phyloP scores from a whole-genome alignment of 2,888 invertebrate species.

The Drosophila basisetae region DNA sequence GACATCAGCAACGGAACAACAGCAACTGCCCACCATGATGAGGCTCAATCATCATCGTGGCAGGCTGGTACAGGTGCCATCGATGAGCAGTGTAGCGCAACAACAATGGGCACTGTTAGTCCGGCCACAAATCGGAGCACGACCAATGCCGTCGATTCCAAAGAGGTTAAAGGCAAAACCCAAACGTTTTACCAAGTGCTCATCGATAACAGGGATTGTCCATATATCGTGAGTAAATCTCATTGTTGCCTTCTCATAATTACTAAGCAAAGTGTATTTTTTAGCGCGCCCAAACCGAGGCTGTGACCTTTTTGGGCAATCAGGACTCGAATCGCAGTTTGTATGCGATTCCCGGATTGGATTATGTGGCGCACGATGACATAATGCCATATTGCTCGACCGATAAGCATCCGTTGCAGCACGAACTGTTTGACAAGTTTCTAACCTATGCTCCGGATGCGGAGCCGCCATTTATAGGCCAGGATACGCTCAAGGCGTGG shows the following conservation, averaged over 20 bases:
- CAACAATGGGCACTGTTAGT: slow-evolving; percentile 39
- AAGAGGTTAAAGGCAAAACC: slow-evolving; percentile 95
- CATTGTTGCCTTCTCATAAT: background rate
- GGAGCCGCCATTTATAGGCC: slow-evolving; percentile 94
- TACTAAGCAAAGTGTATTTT: slow-evolving; percentile 6
- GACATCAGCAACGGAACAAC: slow-evolving; percentile 20
- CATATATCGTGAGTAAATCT: slow-evolving; percentile 89
- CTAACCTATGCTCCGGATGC: slow-evolving; percentile 90
- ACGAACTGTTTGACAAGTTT: slow-evolving; percentile 98
- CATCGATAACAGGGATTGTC: slow-evolving; percentile 98
- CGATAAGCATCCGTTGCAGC: slow-evolving; percentile 94
- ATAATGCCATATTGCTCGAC: slow-evolving; percentile 96
- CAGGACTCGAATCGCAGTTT: slow-evolving; percentile 97
- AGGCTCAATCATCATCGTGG: slow-evolving; percentile 31
- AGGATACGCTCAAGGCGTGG: slow-evolving; percentile 97
- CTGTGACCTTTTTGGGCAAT: slow-evolving; percentile 98
- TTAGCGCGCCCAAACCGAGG: slow-evolving; percentile 97
- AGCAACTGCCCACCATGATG: slow-evolving; percentile 26
- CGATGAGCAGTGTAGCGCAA: slow-evolving; percentile 30
- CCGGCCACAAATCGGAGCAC: slow-evolving; percentile 18
- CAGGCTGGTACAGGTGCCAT: slow-evolving; percentile 16
- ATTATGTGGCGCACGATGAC: slow-evolving; percentile 99
- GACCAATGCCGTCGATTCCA: slow-evolving; percentile 84
- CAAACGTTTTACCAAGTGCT: slow-evolving; percentile 99
- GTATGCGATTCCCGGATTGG: slow-evolving; percentile 98